Conservation (phyloP, 1,140 invertebrate genomes). For the Lepidurus apus region DNA sequence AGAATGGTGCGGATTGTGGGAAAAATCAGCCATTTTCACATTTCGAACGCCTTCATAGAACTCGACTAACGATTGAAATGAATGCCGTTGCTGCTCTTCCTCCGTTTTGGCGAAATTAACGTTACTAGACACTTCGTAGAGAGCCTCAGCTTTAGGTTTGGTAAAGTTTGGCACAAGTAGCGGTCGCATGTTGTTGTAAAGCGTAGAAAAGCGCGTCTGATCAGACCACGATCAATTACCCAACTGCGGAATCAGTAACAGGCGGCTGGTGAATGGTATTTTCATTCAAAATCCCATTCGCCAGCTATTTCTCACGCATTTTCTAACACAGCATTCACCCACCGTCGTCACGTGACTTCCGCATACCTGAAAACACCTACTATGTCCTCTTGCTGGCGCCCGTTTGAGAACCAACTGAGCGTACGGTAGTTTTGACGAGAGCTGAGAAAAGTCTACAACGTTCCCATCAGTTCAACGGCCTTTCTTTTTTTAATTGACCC, state of each 20-base stretch:
- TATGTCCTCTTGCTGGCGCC: background rate
- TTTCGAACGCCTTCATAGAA: no score
- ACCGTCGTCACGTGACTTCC: background rate
- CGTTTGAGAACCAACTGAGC: background rate
- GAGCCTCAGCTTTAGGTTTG: no score
- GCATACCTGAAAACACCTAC: background rate
- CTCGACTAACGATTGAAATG: no score
- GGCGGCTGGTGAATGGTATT: no score
- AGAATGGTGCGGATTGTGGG: background rate
- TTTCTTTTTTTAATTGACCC: background rate
- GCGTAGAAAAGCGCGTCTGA: no score
- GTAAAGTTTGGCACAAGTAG: no score
- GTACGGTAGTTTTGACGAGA: background rate
- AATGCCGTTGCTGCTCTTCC: no score
- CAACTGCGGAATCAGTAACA: no score
- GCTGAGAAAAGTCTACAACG: background rate
- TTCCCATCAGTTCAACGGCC: background rate
- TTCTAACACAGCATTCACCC: background rate
- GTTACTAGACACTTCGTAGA: no score
- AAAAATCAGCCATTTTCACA: background rate
- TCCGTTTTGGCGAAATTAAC: no score
- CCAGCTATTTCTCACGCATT: background rate
- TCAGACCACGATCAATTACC: no score
- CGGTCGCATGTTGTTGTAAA: no score
- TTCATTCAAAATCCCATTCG: background rate